Conservation (phyloP, 1,140 invertebrate genomes). For the Bombus terrestris region DNA sequence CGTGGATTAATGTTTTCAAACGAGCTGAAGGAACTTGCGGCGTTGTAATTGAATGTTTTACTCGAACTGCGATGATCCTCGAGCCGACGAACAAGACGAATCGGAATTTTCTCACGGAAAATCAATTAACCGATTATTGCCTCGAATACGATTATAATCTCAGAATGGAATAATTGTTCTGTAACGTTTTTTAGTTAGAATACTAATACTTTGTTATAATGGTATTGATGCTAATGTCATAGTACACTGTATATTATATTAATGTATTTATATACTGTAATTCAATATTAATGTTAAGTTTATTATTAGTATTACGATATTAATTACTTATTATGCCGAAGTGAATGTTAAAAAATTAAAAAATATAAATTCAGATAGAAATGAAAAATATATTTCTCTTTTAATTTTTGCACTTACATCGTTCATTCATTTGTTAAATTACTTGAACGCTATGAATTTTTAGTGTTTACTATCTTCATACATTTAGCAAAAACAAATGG, state of each 20-base stretch:
- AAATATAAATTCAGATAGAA: no score
- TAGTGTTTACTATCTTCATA: no score
- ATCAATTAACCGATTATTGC: background rate
- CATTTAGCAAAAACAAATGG: no score
- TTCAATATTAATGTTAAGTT: background rate
- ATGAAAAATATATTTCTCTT: no score
- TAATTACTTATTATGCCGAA: no score
- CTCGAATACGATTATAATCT: background rate
- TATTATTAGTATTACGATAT: no score
- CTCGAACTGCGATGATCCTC: constrained; percentile 29
- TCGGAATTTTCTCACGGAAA: background rate
- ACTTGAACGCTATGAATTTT: no score
- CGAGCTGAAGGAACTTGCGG: constrained; percentile 55
- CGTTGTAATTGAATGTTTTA: constrained; percentile 68
- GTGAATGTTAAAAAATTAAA: no score
- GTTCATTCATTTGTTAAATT: no score
- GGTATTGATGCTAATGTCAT: no score
- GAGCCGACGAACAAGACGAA: background rate
- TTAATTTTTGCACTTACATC: no score
- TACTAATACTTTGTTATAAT: no score
- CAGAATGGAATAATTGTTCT: background rate
- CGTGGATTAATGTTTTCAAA: constrained; percentile 64
- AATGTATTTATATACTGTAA: background rate
- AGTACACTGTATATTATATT: background rate
- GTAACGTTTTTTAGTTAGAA: background rate